These are phyloP conservation scores for Brienomyrus brachyistius DNA, from an alignment of 2,113 vertebrate genomes.

Conservation along the genomic window DNA sequence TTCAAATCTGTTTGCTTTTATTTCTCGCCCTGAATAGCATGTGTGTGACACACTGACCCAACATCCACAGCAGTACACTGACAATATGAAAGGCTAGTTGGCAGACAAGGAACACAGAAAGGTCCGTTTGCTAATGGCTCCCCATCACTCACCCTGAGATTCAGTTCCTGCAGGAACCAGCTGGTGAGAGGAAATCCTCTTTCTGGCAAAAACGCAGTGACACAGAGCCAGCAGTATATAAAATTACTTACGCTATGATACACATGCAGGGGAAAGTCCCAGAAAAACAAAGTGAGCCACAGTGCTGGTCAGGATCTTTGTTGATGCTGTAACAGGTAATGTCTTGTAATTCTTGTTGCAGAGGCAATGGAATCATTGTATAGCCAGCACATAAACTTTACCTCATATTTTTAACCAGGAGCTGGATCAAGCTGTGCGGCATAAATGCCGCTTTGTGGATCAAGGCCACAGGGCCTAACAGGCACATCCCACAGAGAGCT, in stretches of 20 bases:
- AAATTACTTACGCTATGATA: slow-evolving; percentile 50
- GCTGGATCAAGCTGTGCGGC: background rate
- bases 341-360: background rate
- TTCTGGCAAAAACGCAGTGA: slow-evolving; percentile 43
- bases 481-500: slow-evolving; percentile 1
- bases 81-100: background rate
- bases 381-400: background rate
- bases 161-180: slow-evolving; percentile 59
- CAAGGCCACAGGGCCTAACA: background rate
- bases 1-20: background rate
- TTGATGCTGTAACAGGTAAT: background rate
- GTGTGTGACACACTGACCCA: background rate
- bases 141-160: slow-evolving; percentile 50
- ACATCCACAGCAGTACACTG: background rate
- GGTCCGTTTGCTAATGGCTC: slow-evolving; percentile 23
- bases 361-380: background rate
- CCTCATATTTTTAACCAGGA: background rate
- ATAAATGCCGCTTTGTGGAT: background rate
- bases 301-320: background rate
- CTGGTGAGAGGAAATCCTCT: slow-evolving; percentile 59
- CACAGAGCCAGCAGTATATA: slow-evolving; percentile 28
- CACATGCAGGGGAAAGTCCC: slow-evolving; percentile 33
- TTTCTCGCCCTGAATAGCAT: background rate
- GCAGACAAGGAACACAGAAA: slow-evolving; percentile 23
- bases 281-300: background rate